A percentile compares a stretch with the other conserved stretches of the same genome.
Evolutionary conservation across 2,797 vertebrate species (phyloP).

Genomic region (Apogon talboti): DNA sequence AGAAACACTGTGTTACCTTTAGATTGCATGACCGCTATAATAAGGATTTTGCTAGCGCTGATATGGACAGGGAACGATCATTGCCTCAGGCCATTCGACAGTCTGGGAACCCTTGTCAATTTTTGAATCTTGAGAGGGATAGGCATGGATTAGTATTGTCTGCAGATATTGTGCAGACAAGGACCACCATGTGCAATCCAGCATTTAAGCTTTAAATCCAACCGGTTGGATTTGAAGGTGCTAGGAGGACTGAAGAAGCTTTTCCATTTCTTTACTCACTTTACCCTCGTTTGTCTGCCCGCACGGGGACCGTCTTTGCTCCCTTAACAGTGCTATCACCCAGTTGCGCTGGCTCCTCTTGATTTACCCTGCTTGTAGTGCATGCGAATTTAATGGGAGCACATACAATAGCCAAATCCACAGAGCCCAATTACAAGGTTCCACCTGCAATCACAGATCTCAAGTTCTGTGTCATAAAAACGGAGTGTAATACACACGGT

Average conservation of each 20-base stretch:
- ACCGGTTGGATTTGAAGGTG: slow-evolving; percentile 7
- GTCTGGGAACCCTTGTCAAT: slow-evolving; percentile 42
- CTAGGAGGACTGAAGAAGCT: slow-evolving; percentile 17
- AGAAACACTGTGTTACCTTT: no score
- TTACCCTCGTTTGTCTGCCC: slow-evolving; percentile 37
- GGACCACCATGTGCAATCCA: slow-evolving; percentile 31
- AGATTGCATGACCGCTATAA: no score
- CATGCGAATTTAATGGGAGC: slow-evolving; percentile 57
- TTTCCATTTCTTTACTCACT: slow-evolving; percentile 26
- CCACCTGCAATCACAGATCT: slow-evolving; percentile 42
- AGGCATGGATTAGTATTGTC: slow-evolving; percentile 56
- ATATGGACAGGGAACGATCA: slow-evolving; percentile 3
- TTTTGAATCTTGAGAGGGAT: slow-evolving; percentile 39
- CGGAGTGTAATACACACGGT: slow-evolving; percentile 28
- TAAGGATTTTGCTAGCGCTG: background rate
- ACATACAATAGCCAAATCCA: slow-evolving; percentile 37
- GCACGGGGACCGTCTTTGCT: slow-evolving; percentile 16
- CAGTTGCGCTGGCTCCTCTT: slow-evolving; percentile 8
- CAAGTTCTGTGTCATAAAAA: slow-evolving; percentile 30
- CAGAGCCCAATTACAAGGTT: slow-evolving; percentile 67
- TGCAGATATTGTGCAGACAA: slow-evolving; percentile 48
- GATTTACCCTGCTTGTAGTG: slow-evolving; percentile 43
- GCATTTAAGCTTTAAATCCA: slow-evolving; percentile 47
- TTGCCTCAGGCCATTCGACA: slow-evolving; percentile 17
- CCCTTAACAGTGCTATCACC: slow-evolving; percentile 9